A percentile compares a stretch with the other conserved stretches of the same genome.
These are phyloP conservation scores for Pachycephus smyrnensis DNA, from an alignment of 2,888 invertebrate genomes.

Conservation along the genomic window DNA sequence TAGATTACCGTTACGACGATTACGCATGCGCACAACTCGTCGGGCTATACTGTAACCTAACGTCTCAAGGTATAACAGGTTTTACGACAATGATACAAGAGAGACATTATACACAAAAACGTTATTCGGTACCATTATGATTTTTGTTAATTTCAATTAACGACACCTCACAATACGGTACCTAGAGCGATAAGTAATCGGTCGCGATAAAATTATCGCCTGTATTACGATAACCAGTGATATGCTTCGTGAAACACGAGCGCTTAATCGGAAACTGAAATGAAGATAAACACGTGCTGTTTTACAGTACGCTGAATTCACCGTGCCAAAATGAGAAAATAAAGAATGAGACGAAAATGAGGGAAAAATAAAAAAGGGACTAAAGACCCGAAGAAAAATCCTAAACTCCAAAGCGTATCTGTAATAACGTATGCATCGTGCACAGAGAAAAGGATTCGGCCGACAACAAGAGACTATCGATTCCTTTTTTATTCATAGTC, in stretches of 20 bases:
- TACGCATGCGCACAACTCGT: not conserved
- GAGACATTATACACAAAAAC: not conserved
- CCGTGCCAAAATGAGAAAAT: not conserved
- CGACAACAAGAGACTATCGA: not conserved
- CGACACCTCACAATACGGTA: not conserved
- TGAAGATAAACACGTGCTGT: not conserved
- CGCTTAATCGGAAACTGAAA: not conserved
- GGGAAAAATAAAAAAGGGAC: not conserved
- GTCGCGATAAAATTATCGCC: not conserved
- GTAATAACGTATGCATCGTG: not conserved
- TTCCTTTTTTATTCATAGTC: not conserved
- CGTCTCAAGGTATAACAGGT: not conserved
- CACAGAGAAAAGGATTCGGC: not conserved
- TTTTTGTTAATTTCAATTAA: not conserved
- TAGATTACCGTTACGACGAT: not conserved
- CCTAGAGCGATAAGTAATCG: not conserved
- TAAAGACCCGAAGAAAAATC: not conserved
- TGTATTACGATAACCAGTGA: not conserved
- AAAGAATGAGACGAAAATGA: not conserved
- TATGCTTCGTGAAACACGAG: not conserved
- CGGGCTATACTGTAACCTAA: not conserved
- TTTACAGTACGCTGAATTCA: not conserved
- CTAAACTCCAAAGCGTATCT: not conserved
- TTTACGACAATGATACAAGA: not conserved
- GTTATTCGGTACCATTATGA: not conserved